Conservation (phyloP, 2,888 invertebrate genomes). For the Cephus spinipes region DNA sequence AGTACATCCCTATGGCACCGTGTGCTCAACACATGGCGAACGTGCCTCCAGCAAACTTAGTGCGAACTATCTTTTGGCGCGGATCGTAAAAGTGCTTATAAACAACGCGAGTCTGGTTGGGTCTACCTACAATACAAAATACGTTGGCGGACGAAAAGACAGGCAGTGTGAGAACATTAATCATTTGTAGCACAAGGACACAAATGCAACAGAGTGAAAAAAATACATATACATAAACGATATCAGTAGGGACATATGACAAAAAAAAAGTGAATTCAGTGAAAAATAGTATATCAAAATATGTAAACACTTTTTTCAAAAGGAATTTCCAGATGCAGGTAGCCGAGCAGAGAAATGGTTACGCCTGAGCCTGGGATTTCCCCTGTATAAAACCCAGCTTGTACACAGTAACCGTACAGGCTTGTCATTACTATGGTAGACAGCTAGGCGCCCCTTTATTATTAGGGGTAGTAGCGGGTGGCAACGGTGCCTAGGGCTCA, state of each 20-base stretch:
- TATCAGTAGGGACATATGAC: background rate
- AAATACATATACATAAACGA: background rate
- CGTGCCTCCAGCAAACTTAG: constrained; percentile 39
- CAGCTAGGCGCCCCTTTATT: constrained; percentile 4
- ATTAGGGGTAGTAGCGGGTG: background rate
- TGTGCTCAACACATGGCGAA: constrained; percentile 52
- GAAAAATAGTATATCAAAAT: background rate
- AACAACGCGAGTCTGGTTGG: constrained; percentile 5
- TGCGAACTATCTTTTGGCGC: constrained; percentile 13
- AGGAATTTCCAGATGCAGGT: background rate
- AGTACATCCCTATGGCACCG: constrained; percentile 22
- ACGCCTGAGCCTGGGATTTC: background rate
- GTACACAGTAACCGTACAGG: background rate
- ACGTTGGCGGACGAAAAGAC: background rate
- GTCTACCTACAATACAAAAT: background rate
- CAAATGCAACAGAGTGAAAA: background rate
- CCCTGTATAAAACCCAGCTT: constrained; percentile 5
- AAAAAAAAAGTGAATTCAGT: background rate
- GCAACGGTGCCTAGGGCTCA: constrained; percentile 3
- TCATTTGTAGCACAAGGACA: background rate
- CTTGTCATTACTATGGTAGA: background rate
- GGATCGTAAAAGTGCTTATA: constrained; percentile 24
- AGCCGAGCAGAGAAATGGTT: background rate
- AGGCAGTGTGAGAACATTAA: background rate
- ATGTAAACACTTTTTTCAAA: background rate